Conservation (phyloP, 2,888 invertebrate genomes). For the Coronaproctus castanopsis region DNA sequence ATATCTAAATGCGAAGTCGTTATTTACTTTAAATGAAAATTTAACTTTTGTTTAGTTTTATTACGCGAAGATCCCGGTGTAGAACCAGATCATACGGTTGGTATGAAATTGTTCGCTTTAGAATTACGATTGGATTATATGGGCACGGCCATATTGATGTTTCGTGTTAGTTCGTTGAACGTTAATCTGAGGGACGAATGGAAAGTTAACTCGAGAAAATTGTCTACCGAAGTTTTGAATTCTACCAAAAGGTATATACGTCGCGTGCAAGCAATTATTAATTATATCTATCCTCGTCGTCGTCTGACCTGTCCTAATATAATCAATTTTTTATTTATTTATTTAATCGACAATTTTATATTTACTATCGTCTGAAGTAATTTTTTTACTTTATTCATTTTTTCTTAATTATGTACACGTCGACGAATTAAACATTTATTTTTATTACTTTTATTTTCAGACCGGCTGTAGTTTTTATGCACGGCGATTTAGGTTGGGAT, state of each 20-base stretch:
- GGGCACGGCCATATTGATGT: slow-evolving; percentile 90
- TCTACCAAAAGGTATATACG: slow-evolving; percentile 11
- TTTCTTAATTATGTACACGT: too few species aligned
- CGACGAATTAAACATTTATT: too few species aligned
- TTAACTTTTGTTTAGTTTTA: slow-evolving; percentile 38
- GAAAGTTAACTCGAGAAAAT: slow-evolving; percentile 33
- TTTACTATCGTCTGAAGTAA: too few species aligned
- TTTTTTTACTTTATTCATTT: too few species aligned
- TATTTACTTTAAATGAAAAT: too few species aligned
- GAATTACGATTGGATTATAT: slow-evolving; percentile 91
- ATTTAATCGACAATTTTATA: too few species aligned
- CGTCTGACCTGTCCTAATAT: too few species aligned
- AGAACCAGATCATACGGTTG: slow-evolving; percentile 67
- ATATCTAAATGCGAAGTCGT: too few species aligned
- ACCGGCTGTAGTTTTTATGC: slow-evolving; percentile 75
- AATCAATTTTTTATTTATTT: too few species aligned
- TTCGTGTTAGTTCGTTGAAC: slow-evolving; percentile 60
- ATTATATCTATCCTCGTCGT: too few species aligned
- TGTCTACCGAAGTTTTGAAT: slow-evolving; percentile 8
- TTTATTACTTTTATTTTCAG: too few species aligned
- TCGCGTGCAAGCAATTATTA: too few species aligned
- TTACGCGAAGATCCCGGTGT: slow-evolving; percentile 75
- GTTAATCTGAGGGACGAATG: slow-evolving; percentile 73
- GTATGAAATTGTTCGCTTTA: slow-evolving; percentile 58
- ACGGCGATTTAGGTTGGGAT: slow-evolving; percentile 85